These are phyloP conservation scores for Hetaerina americana DNA, from an alignment of 1,140 invertebrate genomes.

Conservation along the genomic window DNA sequence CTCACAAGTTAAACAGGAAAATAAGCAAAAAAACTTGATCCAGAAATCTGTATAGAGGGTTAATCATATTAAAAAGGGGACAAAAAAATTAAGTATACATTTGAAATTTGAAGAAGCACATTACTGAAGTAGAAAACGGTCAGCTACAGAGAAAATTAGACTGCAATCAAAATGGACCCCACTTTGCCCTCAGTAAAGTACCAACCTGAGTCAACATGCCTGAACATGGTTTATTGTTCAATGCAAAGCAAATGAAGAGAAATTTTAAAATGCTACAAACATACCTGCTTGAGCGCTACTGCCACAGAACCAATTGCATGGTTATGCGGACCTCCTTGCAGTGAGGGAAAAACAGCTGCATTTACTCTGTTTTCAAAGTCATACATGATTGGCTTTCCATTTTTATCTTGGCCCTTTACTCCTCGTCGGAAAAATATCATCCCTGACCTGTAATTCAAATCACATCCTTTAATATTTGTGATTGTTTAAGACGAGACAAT, in stretches of 20 bases:
- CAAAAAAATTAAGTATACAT: no score
- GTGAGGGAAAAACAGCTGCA: constrained; percentile 52
- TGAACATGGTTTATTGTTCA: background rate
- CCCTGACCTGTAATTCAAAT: constrained; percentile 16
- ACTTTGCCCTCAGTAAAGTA: no score
- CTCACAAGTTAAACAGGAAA: no score
- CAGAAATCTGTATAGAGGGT: no score
- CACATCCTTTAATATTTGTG: no score
- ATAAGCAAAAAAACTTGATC: no score
- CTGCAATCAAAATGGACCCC: no score
- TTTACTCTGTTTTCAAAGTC: constrained; percentile 50
- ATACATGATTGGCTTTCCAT: constrained; percentile 43
- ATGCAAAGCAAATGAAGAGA: background rate
- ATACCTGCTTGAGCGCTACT: constrained; percentile 30
- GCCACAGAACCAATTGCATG: constrained; percentile 49
- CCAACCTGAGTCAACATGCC: no score
- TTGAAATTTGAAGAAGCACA: background rate
- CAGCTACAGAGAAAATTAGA: background rate
- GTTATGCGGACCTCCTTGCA: constrained; percentile 60
- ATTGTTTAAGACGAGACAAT: no score
- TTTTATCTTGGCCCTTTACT: constrained; percentile 23
- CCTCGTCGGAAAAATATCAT: constrained; percentile 44
- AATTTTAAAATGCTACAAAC: constrained; percentile 3
- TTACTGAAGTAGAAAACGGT: background rate
- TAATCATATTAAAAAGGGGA: no score